Evolutionary conservation across 2,113 vertebrate species (phyloP).

Genomic region (Mormyrus lacerda): DNA sequence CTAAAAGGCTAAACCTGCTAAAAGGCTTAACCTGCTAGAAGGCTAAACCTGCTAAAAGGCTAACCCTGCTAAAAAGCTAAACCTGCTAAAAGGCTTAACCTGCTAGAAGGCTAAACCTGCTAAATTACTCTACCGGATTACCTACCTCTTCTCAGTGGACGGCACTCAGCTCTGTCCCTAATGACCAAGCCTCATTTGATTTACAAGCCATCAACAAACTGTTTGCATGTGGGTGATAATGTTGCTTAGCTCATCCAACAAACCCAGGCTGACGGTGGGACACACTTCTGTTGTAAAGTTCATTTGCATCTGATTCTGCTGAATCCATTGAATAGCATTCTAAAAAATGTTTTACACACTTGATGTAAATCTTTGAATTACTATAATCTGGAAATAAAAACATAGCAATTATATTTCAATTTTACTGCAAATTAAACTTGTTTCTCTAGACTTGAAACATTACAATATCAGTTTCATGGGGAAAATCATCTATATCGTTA

Average conservation of each 20-base stretch:
- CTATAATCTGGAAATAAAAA: not conserved
- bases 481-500: constrained; percentile 14
- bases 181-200: not conserved
- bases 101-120: not conserved
- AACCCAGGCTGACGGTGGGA: not conserved
- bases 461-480: constrained; percentile 10
- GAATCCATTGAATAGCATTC: not conserved
- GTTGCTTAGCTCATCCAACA: not conserved
- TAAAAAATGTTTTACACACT: not conserved
- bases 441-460: constrained; percentile 2
- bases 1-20: not conserved
- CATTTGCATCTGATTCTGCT: not conserved
- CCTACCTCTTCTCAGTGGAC: not conserved
- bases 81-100: not conserved
- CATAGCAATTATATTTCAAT: not conserved
- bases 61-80: not conserved
- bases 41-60: not conserved
- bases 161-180: not conserved
- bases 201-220: not conserved
- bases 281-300: too few species aligned
- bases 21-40: too few species aligned
- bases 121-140: not conserved
- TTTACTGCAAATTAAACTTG: not conserved
- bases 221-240: not conserved
- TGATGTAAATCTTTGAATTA: not conserved